These are phyloP conservation scores for Himalopsyche kuldschensis DNA, from an alignment of 2,888 invertebrate genomes.

Conservation along the genomic window DNA sequence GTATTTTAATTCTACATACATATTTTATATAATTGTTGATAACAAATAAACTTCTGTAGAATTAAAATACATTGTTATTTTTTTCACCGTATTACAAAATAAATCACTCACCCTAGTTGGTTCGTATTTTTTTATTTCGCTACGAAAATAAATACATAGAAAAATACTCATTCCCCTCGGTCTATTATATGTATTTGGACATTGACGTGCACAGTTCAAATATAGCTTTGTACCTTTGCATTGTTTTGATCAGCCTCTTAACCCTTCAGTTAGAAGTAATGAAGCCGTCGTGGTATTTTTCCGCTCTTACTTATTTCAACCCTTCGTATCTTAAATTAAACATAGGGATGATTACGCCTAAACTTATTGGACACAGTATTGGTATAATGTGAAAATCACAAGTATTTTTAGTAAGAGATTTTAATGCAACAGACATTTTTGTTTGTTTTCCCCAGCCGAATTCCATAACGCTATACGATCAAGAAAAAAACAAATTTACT, in stretches of 20 bases:
- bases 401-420: too few species aligned
- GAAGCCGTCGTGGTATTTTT: slow-evolving; percentile 35
- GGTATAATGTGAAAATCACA: not conserved
- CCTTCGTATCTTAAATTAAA: not conserved
- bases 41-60: too few species aligned
- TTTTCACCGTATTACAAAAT: not conserved
- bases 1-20: too few species aligned
- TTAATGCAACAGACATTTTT: too few species aligned
- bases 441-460: too few species aligned
- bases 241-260: slow-evolving; percentile 29
- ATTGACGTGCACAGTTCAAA: not conserved
- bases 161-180: not conserved
- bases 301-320: slow-evolving; percentile 23
- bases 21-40: too few species aligned
- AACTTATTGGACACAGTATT: not conserved
- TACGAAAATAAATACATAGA: not conserved
- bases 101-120: not conserved
- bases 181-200: not conserved
- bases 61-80: too few species aligned
- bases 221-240: not conserved
- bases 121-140: not conserved
- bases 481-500: too few species aligned
- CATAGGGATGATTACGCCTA: not conserved
- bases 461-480: too few species aligned
- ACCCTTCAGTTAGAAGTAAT: slow-evolving; percentile 38